A percentile compares a stretch with the other conserved stretches of the same genome.
phyloP scores from a whole-genome alignment of 2,797 vertebrate species.

The Cryptoblepharus egeriae region DNA sequence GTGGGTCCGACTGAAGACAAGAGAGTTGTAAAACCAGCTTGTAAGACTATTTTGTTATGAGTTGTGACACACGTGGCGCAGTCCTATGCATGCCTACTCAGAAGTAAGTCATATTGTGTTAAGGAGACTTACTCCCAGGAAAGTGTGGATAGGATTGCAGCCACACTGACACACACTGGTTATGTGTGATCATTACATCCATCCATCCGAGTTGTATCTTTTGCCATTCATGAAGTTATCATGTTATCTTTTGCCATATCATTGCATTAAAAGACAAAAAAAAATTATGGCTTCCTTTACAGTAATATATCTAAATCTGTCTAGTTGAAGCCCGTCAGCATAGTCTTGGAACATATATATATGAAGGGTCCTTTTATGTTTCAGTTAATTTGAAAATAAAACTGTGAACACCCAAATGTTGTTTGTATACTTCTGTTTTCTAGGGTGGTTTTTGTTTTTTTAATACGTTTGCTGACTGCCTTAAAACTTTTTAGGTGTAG shows the following conservation, averaged over 20 bases:
- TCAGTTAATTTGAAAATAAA: slow-evolving; percentile 71
- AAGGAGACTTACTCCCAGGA: too few relatives aligned
- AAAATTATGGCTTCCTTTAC: slow-evolving; percentile 41
- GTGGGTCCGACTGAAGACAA: too few relatives aligned
- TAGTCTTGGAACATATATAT: slow-evolving; percentile 36
- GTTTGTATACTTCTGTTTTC: slow-evolving; percentile 66
- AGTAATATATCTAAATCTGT: not conserved
- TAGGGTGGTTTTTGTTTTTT: slow-evolving; percentile 34
- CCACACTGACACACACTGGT: not conserved
- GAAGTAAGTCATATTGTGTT: too few relatives aligned
- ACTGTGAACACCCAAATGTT: slow-evolving; percentile 82
- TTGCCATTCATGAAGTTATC: slow-evolving; percentile 45
- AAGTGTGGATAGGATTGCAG: too few relatives aligned
- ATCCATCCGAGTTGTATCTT: slow-evolving; percentile 11
- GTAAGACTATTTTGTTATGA: not conserved
- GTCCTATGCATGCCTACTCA: too few relatives aligned
- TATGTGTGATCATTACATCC: slow-evolving; percentile 48
- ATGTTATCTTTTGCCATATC: not conserved
- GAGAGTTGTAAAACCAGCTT: not conserved
- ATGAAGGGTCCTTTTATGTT: slow-evolving; percentile 68
- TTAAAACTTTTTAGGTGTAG: slow-evolving; percentile 78
- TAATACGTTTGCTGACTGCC: slow-evolving; percentile 78
- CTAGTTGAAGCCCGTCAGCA: not conserved
- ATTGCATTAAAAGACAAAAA: slow-evolving; percentile 18
- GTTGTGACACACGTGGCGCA: not conserved